Evolutionary conservation across 2,888 invertebrate species (phyloP).

Genomic region (Drosophila paramelanica): DNA sequence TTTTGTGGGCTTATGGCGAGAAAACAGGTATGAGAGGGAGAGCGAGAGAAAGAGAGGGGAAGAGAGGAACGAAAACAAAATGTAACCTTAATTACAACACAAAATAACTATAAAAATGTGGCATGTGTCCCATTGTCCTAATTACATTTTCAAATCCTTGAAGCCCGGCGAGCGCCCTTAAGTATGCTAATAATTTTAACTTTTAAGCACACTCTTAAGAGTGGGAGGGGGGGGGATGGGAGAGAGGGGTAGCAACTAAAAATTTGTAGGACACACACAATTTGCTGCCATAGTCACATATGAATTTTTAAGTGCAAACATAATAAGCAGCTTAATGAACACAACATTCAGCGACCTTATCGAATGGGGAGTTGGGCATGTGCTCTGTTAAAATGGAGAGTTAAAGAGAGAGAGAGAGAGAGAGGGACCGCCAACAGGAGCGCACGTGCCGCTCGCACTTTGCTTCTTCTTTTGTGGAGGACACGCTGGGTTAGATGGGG

Average conservation of each 20-base stretch:
- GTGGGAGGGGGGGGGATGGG: neutral
- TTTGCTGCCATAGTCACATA: constrained; percentile 73
- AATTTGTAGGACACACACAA: constrained; percentile 47
- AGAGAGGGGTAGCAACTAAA: constrained; percentile 30
- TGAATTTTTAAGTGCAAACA: constrained; percentile 81
- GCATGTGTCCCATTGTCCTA: constrained; percentile 43
- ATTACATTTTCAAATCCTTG: constrained; percentile 59
- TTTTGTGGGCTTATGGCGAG: constrained; percentile 59
- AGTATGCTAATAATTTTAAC: constrained; percentile 73
- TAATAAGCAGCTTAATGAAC: constrained; percentile 80
- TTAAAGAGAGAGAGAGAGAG: neutral
- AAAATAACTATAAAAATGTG: constrained; percentile 49
- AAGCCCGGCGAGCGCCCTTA: constrained; percentile 45
- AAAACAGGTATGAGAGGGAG: neutral
- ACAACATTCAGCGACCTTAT: constrained; percentile 42
- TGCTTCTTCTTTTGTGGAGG: neutral
- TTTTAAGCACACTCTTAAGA: constrained; percentile 36
- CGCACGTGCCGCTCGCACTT: constrained; percentile 62
- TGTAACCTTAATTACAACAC: constrained; percentile 48
- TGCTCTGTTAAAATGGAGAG: too few species aligned
- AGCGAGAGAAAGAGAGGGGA: neutral
- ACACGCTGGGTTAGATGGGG: neutral
- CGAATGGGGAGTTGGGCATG: neutral
- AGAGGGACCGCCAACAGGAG: constrained; percentile 2
- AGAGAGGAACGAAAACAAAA: constrained; percentile 14